Evolutionary conservation across 2,888 invertebrate species (phyloP), one percentile per base, ranked within the genome.

Genomic region (Limenitis camilla): DNA sequence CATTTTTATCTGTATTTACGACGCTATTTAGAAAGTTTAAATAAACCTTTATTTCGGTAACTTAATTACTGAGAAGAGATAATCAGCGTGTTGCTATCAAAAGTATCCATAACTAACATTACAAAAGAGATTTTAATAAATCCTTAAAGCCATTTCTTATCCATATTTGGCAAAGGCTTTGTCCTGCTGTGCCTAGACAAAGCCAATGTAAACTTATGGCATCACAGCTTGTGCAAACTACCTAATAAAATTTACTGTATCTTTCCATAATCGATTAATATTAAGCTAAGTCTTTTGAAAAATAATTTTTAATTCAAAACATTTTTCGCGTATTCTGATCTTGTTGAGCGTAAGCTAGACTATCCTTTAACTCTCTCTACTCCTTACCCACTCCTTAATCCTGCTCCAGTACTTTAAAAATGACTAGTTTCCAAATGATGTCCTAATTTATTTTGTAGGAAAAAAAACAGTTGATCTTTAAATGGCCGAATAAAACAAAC

Each of bases 1-100:
- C 56, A 47, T 51, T 61, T 59, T 64, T 64, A 58, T 58, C 56
- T 55, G 43, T 49, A 32, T 59, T 58, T 55, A 49, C 31, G 48
- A 40, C n/a, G 29, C 11, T 39, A 33, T 33, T 19, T 35, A 29
- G 5, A 4, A 6, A 10, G 19, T 29, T 10, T 30, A 45, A 45
- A 39, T 19, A 40, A 46, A 27, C 30, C 10, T 19, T 32, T 32
- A 0, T 19, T 36, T 36, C 1, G 19, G 19, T 29, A 9, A 6
- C 5, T 39, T 40, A 48, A 39, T 36, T 36, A 27, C 19, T 11
- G 39, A 10, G 7, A 39, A 39, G 6, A 39, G 27, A 40, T 6
- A 10, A 6, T 2, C 9, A 9, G 8, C 9, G 7, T 33, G 36
- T 29, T 6, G 11, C 32, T 33, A 41, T 30, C 35, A 35, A 42